A percentile compares a stretch with the other conserved stretches of the same genome.
These are phyloP conservation scores for Mercenaria mercenaria DNA, from an alignment of 1,140 invertebrate genomes.

Conservation along the genomic window DNA sequence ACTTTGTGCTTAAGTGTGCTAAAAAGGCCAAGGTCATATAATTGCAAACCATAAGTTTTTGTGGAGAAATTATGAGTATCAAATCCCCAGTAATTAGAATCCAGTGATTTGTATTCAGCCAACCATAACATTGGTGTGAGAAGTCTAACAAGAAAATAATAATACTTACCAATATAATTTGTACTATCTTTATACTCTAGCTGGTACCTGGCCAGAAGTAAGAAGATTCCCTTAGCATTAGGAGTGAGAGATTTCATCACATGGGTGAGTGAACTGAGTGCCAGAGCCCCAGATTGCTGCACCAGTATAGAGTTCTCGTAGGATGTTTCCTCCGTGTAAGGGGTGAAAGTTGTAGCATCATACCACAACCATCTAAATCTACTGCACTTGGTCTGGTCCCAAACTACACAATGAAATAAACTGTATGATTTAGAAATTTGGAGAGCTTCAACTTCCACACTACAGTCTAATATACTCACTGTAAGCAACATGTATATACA, in stretches of 20 bases:
- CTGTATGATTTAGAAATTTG: constrained; percentile 34
- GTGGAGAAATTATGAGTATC: too few relatives aligned
- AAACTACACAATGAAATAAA: constrained; percentile 89
- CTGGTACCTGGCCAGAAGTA: constrained; percentile 93
- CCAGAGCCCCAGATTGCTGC: constrained; percentile 92
- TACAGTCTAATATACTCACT: too few relatives aligned
- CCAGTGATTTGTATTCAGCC: too few relatives aligned
- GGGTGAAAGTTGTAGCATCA: constrained; percentile 93
- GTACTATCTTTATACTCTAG: constrained; percentile 89
- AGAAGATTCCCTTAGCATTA: constrained; percentile 95
- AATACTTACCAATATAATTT: constrained; percentile 90
- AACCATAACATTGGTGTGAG: too few relatives aligned
- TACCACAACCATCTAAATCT: constrained; percentile 95
- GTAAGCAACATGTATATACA: too few relatives aligned
- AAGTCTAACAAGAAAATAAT: too few relatives aligned
- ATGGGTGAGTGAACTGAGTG: constrained; percentile 94
- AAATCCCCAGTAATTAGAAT: too few relatives aligned
- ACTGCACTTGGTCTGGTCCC: constrained; percentile 94
- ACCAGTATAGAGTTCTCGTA: constrained; percentile 95
- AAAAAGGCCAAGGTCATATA: too few relatives aligned
- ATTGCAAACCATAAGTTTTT: too few relatives aligned
- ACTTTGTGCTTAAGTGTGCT: too few relatives aligned
- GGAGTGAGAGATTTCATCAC: constrained; percentile 95
- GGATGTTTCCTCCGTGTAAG: constrained; percentile 94
- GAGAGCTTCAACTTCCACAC: not conserved